A percentile compares a stretch with the other conserved stretches of the same genome.
Evolutionary conservation across 2,888 invertebrate genomes (phyloP).

Genomic region (Mythimna vitellina): DNA sequence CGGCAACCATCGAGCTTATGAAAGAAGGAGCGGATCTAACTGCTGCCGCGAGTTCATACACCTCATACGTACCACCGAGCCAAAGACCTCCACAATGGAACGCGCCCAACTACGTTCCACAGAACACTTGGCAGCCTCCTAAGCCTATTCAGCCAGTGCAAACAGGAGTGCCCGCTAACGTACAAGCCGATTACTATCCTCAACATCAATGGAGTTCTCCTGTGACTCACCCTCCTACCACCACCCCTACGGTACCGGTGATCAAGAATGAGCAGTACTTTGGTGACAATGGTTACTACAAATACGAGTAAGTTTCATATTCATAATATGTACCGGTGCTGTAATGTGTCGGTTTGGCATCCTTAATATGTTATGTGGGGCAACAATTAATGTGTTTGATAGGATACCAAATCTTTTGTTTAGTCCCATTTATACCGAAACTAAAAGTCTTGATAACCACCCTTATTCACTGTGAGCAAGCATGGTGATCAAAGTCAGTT

Average conservation of each 20-base stretch:
- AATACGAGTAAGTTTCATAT: slow-evolving; percentile 86
- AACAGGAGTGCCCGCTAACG: slow-evolving; percentile 33
- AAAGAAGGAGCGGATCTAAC: slow-evolving; percentile 70
- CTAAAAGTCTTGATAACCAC: background rate
- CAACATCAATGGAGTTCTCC: slow-evolving; percentile 64
- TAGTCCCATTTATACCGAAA: background rate
- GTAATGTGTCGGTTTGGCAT: too few species aligned
- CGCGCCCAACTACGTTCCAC: slow-evolving; percentile 46
- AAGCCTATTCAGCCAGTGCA: slow-evolving; percentile 49
- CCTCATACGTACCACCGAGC: slow-evolving; percentile 68
- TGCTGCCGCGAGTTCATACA: slow-evolving; percentile 71
- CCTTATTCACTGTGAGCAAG: background rate
- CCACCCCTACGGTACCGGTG: slow-evolving; percentile 80
- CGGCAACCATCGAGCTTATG: slow-evolving; percentile 72
- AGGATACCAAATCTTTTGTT: background rate
- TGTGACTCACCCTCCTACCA: slow-evolving; percentile 61
- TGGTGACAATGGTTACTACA: slow-evolving; percentile 88
- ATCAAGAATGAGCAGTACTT: slow-evolving; percentile 85
- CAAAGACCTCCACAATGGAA: slow-evolving; percentile 70
- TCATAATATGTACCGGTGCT: background rate
- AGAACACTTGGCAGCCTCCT: slow-evolving; percentile 58
- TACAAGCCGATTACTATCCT: slow-evolving; percentile 66
- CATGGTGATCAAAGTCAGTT: background rate
- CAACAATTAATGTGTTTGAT: background rate
- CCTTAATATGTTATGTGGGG: background rate